Evolutionary conservation across 2,113 vertebrate genomes (phyloP), one percentile per base, ranked within the genome.

Genomic region (Alethe diademata): DNA sequence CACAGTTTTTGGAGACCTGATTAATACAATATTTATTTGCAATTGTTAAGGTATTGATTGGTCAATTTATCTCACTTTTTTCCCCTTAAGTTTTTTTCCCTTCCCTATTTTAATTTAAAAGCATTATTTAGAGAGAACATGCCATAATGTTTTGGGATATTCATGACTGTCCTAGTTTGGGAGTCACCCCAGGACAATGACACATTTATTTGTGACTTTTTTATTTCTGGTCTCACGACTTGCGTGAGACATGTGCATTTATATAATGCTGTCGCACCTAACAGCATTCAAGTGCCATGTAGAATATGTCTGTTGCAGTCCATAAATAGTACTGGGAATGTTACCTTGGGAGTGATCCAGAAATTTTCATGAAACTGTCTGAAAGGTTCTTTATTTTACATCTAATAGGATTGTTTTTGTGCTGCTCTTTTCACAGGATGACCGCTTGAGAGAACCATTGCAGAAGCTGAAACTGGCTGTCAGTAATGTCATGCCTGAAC

Each of bases 381-480:
- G 51, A 75, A 72, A 33, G 12, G 6, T 12, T 23, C 38, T 85
- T 57, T 80, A 66, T 19, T 19, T 28, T 57, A 15, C 47, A 31
- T 91, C 40, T 75, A 48, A 25, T 28, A 56, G 64, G 33, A n/a
- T 71, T 79, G 2, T 51, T 85, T 64, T 89, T 53, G 11, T 91
- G 42, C 35, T 94, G 76, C 14, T 90, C 25, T 95, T 51, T 24
- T 83, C 51, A 35, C 96, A 99, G 99, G 99, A 99, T 93, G 99
- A 99, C 98, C 98, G 99, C 40, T 98, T 99, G 80, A 98, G 98
- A 93, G 98, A 98, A 47, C 99, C 99, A 25, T 97, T 99, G 94
- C 98, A 99, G 76, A 99, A 99, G 96, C 98, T 99, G 97, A 99
- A 99, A 86, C 96, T 99, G 95, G 99, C 99, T 16, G 99, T 99